A percentile compares a stretch with the other conserved stretches of the same genome.
These are phyloP conservation scores for Capromys pilorides DNA, from an alignment of 2,797 vertebrate species.

Conservation along the genomic window DNA sequence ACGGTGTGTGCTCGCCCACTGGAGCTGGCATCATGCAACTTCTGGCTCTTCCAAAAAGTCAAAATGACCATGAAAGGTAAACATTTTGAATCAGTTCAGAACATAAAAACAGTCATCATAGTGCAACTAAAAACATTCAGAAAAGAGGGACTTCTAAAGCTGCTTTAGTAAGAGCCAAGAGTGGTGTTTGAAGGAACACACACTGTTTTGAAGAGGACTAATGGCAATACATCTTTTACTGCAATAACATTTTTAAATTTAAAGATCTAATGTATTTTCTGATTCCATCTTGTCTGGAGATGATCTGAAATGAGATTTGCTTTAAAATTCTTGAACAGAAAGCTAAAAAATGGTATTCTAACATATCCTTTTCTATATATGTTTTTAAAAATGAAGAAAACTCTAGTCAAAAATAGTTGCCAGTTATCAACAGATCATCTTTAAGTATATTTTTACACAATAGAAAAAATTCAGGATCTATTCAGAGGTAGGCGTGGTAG, in stretches of 20 bases:
- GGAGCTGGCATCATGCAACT: neutral
- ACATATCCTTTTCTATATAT: neutral
- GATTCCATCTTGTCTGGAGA: neutral
- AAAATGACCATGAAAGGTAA: neutral
- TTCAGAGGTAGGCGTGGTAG: neutral
- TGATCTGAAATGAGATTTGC: neutral
- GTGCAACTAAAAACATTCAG: neutral
- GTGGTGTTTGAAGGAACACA: neutral
- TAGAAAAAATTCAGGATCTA: constrained; percentile 1
- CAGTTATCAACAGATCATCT: neutral
- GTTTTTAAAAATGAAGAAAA: constrained; percentile 10
- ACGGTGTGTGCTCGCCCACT: neutral
- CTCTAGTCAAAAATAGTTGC: neutral
- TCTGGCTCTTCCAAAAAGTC: neutral
- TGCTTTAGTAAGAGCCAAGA: neutral
- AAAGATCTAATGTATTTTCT: neutral
- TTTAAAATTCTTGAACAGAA: neutral
- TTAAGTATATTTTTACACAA: constrained; percentile 52
- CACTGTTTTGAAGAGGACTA: neutral
- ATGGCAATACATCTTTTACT: neutral
- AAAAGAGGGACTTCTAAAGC: neutral
- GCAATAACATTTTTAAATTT: neutral
- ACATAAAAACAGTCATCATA: neutral
- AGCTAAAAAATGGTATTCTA: neutral
- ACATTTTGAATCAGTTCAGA: neutral